phyloP scores from a whole-genome alignment of 1,140 invertebrate genomes.

The Leptestheria dahalacensis region DNA sequence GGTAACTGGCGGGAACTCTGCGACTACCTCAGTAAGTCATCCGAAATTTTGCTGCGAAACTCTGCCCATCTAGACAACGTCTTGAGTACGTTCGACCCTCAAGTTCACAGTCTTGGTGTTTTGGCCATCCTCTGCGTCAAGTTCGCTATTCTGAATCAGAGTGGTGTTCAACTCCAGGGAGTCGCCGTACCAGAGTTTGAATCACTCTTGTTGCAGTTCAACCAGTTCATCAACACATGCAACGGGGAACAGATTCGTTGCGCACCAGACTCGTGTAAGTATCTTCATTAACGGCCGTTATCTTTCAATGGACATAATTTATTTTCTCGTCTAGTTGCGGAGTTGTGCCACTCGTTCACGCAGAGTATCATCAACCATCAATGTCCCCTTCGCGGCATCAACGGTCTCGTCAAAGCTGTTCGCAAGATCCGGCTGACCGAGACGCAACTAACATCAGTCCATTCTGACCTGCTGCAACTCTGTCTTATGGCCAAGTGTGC shows the following conservation, averaged over 20 bases:
- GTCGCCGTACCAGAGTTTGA: constrained; percentile 22
- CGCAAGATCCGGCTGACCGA: constrained; percentile 72
- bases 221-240: constrained; percentile 32
- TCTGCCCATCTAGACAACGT: constrained; percentile 71
- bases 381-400: constrained; percentile 66
- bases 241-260: constrained; percentile 72
- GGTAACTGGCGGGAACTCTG: constrained; percentile 66
- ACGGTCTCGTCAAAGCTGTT: constrained; percentile 66
- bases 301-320: constrained; percentile 5
- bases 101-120: constrained; percentile 75
- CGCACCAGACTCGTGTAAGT: constrained; percentile 69
- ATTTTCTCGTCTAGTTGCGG: constrained; percentile 49
- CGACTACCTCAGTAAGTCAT: constrained; percentile 61
- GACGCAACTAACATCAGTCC: constrained; percentile 80
- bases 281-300: constrained; percentile 3
- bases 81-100: constrained; percentile 68
- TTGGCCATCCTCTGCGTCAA: constrained; percentile 69
- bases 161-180: constrained; percentile 27
- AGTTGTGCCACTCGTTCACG: constrained; percentile 70
- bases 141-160: constrained; percentile 39
- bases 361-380: constrained; percentile 57
- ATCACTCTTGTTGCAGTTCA: constrained; percentile 30
- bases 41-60: constrained; percentile 64
- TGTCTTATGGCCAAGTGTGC: constrained; percentile 83
- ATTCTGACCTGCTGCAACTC: constrained; percentile 82